Base-by-base conservation (phyloP, 2,888 invertebrate genomes). In the Idaea aversata region DNA sequence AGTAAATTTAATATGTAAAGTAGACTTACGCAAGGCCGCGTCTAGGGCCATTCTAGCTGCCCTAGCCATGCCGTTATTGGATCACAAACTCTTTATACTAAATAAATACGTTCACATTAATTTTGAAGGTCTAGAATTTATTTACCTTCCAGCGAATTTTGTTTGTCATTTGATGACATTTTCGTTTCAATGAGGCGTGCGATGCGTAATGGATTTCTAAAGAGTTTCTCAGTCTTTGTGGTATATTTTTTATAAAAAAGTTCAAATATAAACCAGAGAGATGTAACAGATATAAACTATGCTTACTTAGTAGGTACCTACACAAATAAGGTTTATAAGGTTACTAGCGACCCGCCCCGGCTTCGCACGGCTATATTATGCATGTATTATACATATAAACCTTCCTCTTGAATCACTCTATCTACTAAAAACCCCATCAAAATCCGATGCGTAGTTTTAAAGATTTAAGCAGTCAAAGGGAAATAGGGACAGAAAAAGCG, bases 61-160 rank as follows among this genome's bases (percentile, higher is more conserved):
- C 70, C 84, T 83, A 34, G 88, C 85, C 88, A 90, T 89, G n/a
- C 10, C 13, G 47, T 47, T 47, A 13, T 10, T 47, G 13, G 47
- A 13, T 47, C 7, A 47, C 10, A 13, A 47, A 7, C 47, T 47
- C 13, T 13, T 47, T 47, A 4, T 7, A 47, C 10, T 13, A 47
- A 10, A 13, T 5, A 47, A 47, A 47, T 47, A 7, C 13, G 47
- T 47, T 47, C 47, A 47, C 47, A 47, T 47, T 47, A 47, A 47
- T 47, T 47, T 47, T 10, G 47, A 13, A 5, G 13, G 47, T 47
- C 47, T 47, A 47, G 10, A 47, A 47, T 13, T n/a, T 47, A 10
- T 47, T 47, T 47, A 47, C 47, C 47, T 70, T 71, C 60, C 62
- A 5, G 5, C 34, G 36, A 63, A 61, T 57, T 61, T 68, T 63